phyloP scores from a whole-genome alignment of 2,888 invertebrate species.

The Drosophila barbarae region DNA sequence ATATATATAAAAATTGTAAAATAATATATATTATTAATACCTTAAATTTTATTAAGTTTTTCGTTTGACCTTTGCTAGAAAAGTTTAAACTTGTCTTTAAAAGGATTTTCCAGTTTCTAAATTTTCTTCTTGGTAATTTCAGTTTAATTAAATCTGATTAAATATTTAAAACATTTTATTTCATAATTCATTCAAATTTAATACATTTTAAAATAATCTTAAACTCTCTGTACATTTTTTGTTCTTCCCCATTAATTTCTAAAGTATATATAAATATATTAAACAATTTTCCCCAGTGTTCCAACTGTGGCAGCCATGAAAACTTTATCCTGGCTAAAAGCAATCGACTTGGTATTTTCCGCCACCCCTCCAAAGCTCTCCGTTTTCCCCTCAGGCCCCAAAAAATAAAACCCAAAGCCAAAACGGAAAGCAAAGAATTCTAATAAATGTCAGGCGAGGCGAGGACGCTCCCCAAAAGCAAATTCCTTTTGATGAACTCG shows the following conservation, averaged over 20 bases:
- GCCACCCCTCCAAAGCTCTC: slow-evolving; percentile 11
- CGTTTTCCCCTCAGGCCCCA: background rate
- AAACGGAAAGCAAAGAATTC: slow-evolving; percentile 58
- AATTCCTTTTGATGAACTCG: slow-evolving; percentile 76
- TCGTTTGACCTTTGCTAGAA: too few relatives aligned
- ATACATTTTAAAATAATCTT: background rate
- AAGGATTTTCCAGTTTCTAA: background rate
- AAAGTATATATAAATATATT: too few relatives aligned
- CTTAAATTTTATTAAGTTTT: too few relatives aligned
- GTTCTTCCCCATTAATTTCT: background rate
- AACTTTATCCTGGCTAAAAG: slow-evolving; percentile 56
- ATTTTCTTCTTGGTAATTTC: background rate
- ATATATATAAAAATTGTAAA: background rate
- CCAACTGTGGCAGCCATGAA: slow-evolving; percentile 44
- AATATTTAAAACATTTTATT: background rate
- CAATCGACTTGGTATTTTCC: slow-evolving; percentile 59
- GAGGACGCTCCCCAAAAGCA: slow-evolving; percentile 55
- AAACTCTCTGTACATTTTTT: background rate
- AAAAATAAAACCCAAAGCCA: background rate
- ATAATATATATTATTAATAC: background rate
- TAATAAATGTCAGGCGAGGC: slow-evolving; percentile 67
- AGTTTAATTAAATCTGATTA: background rate
- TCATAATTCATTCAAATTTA: background rate
- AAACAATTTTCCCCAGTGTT: slow-evolving; percentile 7
- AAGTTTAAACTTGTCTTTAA: background rate